Base-by-base conservation (phyloP, 2,797 vertebrate species). In the Etheostoma perlongum region DNA sequence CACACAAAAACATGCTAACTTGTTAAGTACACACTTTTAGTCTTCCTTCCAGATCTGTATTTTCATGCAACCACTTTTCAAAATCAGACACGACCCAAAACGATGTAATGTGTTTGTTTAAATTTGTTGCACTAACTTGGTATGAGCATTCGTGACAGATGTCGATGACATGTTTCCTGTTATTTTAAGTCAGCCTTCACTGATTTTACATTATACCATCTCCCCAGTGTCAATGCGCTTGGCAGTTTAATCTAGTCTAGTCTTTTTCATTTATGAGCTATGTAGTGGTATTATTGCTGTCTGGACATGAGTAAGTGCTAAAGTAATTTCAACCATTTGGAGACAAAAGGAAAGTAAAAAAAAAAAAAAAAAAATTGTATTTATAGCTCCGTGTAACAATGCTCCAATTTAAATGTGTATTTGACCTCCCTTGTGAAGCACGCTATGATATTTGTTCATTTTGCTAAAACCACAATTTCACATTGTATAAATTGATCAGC, bases 141-240 rank as follows among this genome's bases (percentile, higher is more conserved):
- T 74, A 68, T 78, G 73, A 85, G 55, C 59, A 40, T 65, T 76
- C 1, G 19, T 78, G 76, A 84, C 79, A 83, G 59, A 81, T 74
- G 68, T 68, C 5, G 10, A 64, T 83, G 84, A 77, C 82, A 72
- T 42, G 52, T 75, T 82, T 85, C 66, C 68, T 77, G 61, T 75
- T 67, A 16, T 2, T 77, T 76, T 77, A 59, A 78, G 25, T 84
- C 82, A 84, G 47, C 25, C 65, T 47, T 48, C 25, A 44, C 78
- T 72, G 79, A 72, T 51, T 84, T 87, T 78, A 83, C 68, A 83
- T 81, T 76, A 79, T 81, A 48, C 70, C 82, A 54, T 55, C 78
- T 69, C 73, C 62, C 30, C 55, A 4, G n/a, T 61, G 79, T 77
- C 30, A 73, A 16, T 51, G 70, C 7, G 9, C 48, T 53, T 52